Percentiles rank a stretch among this genome's conserved stretches.
These are phyloP conservation scores for Nannobrachium achirus DNA, from an alignment of 2,113 vertebrate genomes.

Conservation along the genomic window DNA sequence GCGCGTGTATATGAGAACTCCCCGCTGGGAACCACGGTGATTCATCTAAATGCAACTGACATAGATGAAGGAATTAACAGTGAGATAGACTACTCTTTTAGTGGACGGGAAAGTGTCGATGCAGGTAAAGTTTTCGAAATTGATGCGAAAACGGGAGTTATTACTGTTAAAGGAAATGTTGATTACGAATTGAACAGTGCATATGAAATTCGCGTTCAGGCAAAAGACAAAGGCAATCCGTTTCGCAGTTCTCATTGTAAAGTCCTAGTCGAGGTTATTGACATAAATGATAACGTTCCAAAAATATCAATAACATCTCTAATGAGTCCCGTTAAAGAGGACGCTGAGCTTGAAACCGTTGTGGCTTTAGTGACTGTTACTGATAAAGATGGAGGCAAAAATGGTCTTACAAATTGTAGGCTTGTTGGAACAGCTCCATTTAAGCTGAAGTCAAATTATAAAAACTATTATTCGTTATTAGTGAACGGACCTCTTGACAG, in stretches of 20 bases:
- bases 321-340: slow-evolving; percentile 15
- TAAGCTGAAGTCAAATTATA: slow-evolving; percentile 73
- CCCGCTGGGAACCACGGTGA: slow-evolving; percentile 32
- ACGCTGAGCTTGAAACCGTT: neutral
- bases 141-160: neutral
- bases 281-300: slow-evolving; percentile 23
- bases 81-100: slow-evolving; percentile 46
- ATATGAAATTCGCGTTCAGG: slow-evolving; percentile 17
- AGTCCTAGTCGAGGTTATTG: slow-evolving; percentile 17
- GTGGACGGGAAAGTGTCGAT: slow-evolving; percentile 68
- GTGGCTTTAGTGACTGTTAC: slow-evolving; percentile 15
- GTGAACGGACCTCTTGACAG: slow-evolving; percentile 82
- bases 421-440: slow-evolving; percentile 1
- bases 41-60: slow-evolving; percentile 57
- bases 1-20: slow-evolving; percentile 53
- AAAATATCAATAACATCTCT: slow-evolving; percentile 14
- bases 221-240: neutral
- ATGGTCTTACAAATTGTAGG: slow-evolving; percentile 7
- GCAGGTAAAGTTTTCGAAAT: slow-evolving; percentile 25
- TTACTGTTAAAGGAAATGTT: slow-evolving; percentile 11
- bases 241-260: slow-evolving; percentile 6
- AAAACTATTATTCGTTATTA: slow-evolving; percentile 85
- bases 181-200: slow-evolving; percentile 10
- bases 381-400: slow-evolving; percentile 15
- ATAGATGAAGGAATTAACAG: slow-evolving; percentile 61